Evolutionary conservation across 2,797 vertebrate species (phyloP).

Genomic region (Iguana delicatissima): DNA sequence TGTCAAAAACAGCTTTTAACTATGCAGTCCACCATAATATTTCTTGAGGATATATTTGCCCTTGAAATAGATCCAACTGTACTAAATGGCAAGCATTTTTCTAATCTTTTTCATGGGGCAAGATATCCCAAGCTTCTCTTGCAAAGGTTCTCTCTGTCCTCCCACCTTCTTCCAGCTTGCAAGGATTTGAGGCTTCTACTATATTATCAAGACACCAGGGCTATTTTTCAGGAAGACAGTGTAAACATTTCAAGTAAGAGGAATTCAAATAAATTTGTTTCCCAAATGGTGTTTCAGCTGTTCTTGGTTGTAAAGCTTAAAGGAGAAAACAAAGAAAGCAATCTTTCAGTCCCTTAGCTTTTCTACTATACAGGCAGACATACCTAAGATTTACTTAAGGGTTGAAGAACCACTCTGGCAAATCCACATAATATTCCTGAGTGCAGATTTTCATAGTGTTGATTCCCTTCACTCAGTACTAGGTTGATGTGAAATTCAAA

Average conservation of each 20-base stretch:
- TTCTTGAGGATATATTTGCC: conserved; percentile 39
- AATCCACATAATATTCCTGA: neutral
- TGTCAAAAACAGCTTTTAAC: conserved; percentile 13
- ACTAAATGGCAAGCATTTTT: conserved; percentile 36
- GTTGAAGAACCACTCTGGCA: conserved; percentile 3
- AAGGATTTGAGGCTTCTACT: conserved; percentile 27
- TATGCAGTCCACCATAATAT: conserved; percentile 26
- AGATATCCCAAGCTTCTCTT: conserved; percentile 41
- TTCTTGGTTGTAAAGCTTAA: conserved; percentile 31
- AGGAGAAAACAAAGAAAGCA: conserved; percentile 42
- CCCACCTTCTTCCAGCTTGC: conserved; percentile 14
- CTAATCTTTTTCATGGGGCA: conserved; percentile 49
- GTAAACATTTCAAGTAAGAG: conserved; percentile 33
- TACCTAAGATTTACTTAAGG: conserved; percentile 27
- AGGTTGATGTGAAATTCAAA: neutral
- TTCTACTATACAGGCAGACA: conserved; percentile 32
- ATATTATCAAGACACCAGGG: conserved; percentile 28
- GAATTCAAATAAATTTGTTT: conserved; percentile 40
- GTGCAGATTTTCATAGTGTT: neutral
- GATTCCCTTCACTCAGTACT: neutral
- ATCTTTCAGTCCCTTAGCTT: conserved; percentile 18
- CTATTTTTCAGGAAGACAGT: conserved; percentile 40
- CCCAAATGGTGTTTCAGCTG: conserved; percentile 23
- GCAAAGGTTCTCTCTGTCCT: conserved; percentile 33
- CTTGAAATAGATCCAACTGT: conserved; percentile 35